Evolutionary conservation across 92 coral and sea anemone genomes (phyloP).

Genomic region (Porites cylindrica): DNA sequence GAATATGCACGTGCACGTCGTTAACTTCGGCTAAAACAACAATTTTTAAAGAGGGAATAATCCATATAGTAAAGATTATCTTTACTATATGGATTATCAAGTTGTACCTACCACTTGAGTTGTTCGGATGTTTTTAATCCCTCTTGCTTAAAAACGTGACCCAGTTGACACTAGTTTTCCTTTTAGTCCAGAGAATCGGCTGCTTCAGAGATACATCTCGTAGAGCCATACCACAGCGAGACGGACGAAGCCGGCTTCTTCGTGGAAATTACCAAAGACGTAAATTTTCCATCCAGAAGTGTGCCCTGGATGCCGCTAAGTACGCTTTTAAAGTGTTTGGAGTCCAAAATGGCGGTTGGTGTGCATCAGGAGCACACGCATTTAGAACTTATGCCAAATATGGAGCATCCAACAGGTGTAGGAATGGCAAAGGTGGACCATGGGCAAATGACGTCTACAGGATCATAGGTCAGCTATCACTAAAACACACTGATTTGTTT

Average conservation of each 20-base stretch:
- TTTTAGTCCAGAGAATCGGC: slow-evolving; percentile 34
- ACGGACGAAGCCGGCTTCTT: slow-evolving; percentile 27
- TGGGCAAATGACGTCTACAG: slow-evolving; percentile 74
- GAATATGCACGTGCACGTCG: too few species aligned
- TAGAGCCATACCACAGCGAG: slow-evolving; percentile 34
- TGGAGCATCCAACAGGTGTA: slow-evolving; percentile 64
- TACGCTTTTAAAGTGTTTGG: slow-evolving; percentile 48
- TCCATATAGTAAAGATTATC: too few species aligned
- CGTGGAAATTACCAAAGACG: slow-evolving; percentile 38
- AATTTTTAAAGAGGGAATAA: too few species aligned
- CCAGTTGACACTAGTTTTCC: too few species aligned
- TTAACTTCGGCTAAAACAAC: too few species aligned
- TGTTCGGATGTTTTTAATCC: too few species aligned
- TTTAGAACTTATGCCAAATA: slow-evolving; percentile 60
- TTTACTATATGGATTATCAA: too few species aligned
- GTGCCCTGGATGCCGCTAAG: slow-evolving; percentile 38
- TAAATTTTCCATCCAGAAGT: slow-evolving; percentile 32
- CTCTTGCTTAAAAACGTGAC: too few species aligned
- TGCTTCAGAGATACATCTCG: slow-evolving; percentile 38
- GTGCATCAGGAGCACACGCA: slow-evolving; percentile 66
- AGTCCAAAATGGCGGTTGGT: slow-evolving; percentile 66
- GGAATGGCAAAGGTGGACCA: slow-evolving; percentile 63
- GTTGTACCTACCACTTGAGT: too few species aligned
- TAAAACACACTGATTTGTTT: not conserved
- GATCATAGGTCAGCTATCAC: slow-evolving; percentile 3